Base-by-base conservation (phyloP, 2,888 invertebrate genomes). In the Xestia c-nigrum region DNA sequence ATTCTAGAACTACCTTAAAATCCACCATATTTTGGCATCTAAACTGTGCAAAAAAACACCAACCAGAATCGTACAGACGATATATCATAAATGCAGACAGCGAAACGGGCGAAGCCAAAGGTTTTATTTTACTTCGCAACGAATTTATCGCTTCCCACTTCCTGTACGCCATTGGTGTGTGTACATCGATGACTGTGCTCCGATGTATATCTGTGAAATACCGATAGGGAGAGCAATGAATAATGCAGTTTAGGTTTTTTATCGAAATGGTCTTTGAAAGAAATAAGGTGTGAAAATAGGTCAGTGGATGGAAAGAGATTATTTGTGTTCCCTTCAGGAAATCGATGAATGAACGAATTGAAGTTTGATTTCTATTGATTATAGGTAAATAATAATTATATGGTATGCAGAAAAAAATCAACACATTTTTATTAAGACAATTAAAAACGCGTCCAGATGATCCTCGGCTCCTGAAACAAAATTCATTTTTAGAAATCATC, bases 41-140 rank as follows among this genome's bases (percentile, higher is more conserved):
- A 76, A 83, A 84, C 65, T 70, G 47, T 78, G 75, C 14, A 86
- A 72, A 80, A 84, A 81, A 81, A 72, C 55, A 78, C 43, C 69
- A 78, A 79, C 80, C 72, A 83, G 81, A 78, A 81, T 77, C 52
- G 78, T 78, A 83, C 88, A 68, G 71, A 83, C 88, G 78, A 91
- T 94, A 92, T 89, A 92, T 94, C 94, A 94, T 94, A 94, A 93
- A 87, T 81, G 91, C 90, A 91, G 91, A 91, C 94, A 93, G 90
- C 90, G 90, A 85, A 93, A 93, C 93, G 91, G 84, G 83, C 89
- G 81, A 87, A 88, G 79, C 88, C 88, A 90, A 92, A 92, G 92
- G 94, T 94, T 94, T 94, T 94, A 94, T 94, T 94, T 94, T 94
- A 94, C 94, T 94, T 93, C 89, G 89, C 88, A 88, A 87, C 86